Conservation (phyloP, 2,797 vertebrate genomes). For the Malurus splendens region DNA sequence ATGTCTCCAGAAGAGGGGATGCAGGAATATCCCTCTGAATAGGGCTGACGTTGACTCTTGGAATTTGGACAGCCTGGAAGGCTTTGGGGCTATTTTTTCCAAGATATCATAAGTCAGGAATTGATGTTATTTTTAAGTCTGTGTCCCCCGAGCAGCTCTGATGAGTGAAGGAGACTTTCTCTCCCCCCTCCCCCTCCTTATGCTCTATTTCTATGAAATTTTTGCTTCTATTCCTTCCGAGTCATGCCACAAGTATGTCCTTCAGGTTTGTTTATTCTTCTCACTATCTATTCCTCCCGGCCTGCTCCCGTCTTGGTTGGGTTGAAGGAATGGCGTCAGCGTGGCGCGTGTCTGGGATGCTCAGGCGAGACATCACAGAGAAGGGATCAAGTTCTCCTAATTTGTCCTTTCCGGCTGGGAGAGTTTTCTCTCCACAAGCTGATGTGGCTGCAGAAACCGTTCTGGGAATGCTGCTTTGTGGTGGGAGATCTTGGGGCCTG, state of each 20-base stretch:
- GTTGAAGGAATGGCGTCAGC: slow-evolving; percentile 11
- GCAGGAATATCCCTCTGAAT: slow-evolving; percentile 64
- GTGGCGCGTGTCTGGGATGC: slow-evolving; percentile 32
- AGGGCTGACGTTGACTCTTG: slow-evolving; percentile 43
- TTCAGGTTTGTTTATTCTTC: slow-evolving; percentile 55
- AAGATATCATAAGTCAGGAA: slow-evolving; percentile 63
- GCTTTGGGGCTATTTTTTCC: slow-evolving; percentile 62
- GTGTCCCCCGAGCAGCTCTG: slow-evolving; percentile 30
- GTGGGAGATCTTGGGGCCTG: slow-evolving; percentile 1
- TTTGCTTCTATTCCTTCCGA: slow-evolving; percentile 44
- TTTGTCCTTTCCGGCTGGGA: slow-evolving; percentile 22
- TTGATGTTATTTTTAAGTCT: slow-evolving; percentile 54
- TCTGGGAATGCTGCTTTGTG: slow-evolving; percentile 43
- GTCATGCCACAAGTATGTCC: slow-evolving; percentile 36
- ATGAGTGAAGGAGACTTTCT: slow-evolving; percentile 16
- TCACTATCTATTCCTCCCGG: slow-evolving; percentile 27
- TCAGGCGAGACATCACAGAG: slow-evolving; percentile 29
- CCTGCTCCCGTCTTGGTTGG: slow-evolving; percentile 1
- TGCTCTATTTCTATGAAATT: not conserved
- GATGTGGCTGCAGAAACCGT: not conserved
- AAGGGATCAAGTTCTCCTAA: slow-evolving; percentile 12
- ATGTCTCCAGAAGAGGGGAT: slow-evolving; percentile 56
- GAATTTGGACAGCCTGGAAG: slow-evolving; percentile 46
- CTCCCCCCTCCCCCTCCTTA: not conserved
- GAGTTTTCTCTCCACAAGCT: not conserved